A percentile compares a stretch with the other conserved stretches of the same genome.
Conservation (phyloP, 2,113 vertebrate species). For the Notechis scutatus region DNA sequence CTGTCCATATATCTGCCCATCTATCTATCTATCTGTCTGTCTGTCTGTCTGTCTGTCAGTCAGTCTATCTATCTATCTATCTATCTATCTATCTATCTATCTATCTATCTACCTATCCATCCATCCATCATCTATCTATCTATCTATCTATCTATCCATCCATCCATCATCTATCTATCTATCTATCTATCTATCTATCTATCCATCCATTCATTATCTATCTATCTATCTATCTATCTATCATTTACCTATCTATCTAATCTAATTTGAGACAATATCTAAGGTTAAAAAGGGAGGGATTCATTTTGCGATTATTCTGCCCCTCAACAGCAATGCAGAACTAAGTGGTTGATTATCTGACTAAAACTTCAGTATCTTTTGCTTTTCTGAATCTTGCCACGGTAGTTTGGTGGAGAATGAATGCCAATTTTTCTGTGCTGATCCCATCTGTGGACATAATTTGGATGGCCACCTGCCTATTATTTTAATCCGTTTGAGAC, state of each 20-base stretch:
- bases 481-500: not conserved
- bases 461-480: not conserved
- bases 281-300: not conserved
- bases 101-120: too few relatives aligned
- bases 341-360: not conserved
- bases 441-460: not conserved
- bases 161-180: not conserved
- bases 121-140: too few relatives aligned
- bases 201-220: too few relatives aligned
- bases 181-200: fast-evolving
- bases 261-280: not conserved
- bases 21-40: fast-evolving
- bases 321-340: not conserved
- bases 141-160: too few relatives aligned
- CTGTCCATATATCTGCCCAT: fast-evolving
- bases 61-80: fast-evolving
- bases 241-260: not conserved
- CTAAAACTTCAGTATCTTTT: not conserved
- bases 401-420: not conserved
- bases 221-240: too few relatives aligned
- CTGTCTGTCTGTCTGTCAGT: fast-evolving
- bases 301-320: not conserved
- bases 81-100: too few relatives aligned
- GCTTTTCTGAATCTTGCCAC: not conserved
- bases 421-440: not conserved